Percentiles rank a stretch among this genome's conserved stretches.
These are phyloP conservation scores for Pseudochaenichthys georgianus DNA, from an alignment of 2,797 vertebrate species.

Conservation along the genomic window DNA sequence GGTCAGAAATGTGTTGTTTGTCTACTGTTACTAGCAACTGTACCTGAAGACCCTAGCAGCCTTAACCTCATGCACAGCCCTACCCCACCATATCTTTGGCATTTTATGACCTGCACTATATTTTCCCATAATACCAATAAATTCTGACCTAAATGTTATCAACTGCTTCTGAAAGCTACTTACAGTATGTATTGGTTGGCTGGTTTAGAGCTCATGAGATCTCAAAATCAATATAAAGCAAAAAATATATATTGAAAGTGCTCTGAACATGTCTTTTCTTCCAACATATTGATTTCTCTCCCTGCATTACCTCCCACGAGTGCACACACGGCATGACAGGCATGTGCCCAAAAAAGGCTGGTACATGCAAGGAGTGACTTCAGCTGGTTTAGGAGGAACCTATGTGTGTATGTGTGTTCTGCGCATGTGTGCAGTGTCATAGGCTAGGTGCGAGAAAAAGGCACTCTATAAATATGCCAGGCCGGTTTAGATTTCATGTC, in stretches of 20 bases:
- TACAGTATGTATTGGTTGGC: conserved; percentile 15
- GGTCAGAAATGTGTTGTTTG: not conserved
- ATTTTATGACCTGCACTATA: conserved; percentile 35
- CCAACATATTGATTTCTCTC: conserved; percentile 42
- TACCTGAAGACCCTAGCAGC: conserved; percentile 4
- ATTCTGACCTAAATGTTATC: conserved; percentile 47
- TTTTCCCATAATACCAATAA: conserved; percentile 50
- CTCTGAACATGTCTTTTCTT: not conserved
- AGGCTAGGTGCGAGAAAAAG: conserved; percentile 71
- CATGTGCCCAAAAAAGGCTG: conserved; percentile 85
- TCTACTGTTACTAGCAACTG: not conserved
- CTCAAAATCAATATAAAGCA: conserved; percentile 36
- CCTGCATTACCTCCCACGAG: conserved; percentile 50
- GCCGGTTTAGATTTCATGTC: conserved; percentile 76
- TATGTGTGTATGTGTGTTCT: conserved; percentile 32
- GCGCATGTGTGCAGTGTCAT: conserved; percentile 77
- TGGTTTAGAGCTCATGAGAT: conserved; percentile 21
- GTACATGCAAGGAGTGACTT: conserved; percentile 65
- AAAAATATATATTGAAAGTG: conserved; percentile 16
- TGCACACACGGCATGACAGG: conserved; percentile 61
- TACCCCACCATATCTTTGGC: not conserved
- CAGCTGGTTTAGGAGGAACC: conserved; percentile 64
- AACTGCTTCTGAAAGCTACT: conserved; percentile 29
- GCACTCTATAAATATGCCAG: conserved; percentile 81
- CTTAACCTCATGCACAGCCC: not conserved